Percentiles rank a stretch among this genome's conserved stretches.
These are phyloP conservation scores for Eueides isabella DNA, from an alignment of 1,140 invertebrate species.

Conservation along the genomic window DNA sequence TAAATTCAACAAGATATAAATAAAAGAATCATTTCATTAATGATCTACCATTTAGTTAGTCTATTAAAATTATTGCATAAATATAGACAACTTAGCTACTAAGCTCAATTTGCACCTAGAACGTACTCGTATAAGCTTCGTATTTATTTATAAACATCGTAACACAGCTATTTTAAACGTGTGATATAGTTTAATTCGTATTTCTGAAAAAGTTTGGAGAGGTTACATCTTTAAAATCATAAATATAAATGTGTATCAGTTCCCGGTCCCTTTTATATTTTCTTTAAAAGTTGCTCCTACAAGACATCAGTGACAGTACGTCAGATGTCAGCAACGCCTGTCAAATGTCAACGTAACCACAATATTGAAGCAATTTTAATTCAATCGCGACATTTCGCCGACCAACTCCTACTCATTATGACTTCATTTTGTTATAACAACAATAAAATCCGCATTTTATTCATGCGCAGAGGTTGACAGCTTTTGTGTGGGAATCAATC, in stretches of 20 bases:
- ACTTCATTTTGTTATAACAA: constrained; percentile 81
- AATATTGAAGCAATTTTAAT: constrained; percentile 76
- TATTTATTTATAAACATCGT: no score
- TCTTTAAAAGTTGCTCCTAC: not conserved
- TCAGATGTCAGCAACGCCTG: constrained; percentile 71
- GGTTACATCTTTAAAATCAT: not conserved
- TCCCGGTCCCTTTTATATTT: not conserved
- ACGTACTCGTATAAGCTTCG: no score
- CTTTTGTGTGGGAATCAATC: constrained; percentile 76
- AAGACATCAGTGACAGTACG: constrained; percentile 36
- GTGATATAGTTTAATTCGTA: no score
- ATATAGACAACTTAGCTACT: no score
- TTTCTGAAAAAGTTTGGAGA: not conserved
- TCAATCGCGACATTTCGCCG: constrained; percentile 71
- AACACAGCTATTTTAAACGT: no score
- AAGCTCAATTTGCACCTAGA: no score
- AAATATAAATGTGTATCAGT: not conserved
- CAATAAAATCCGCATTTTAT: constrained; percentile 69
- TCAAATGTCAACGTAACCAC: constrained; percentile 66
- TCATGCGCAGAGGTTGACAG: constrained; percentile 66
- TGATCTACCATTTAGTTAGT: no score
- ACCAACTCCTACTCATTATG: constrained; percentile 71
- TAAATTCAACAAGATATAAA: no score
- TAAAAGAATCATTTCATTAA: no score
- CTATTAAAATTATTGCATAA: no score